Percentiles rank a stretch among this genome's conserved stretches.
Evolutionary conservation across 2,888 invertebrate genomes (phyloP).

Genomic region (Platynereis dumerilii): DNA sequence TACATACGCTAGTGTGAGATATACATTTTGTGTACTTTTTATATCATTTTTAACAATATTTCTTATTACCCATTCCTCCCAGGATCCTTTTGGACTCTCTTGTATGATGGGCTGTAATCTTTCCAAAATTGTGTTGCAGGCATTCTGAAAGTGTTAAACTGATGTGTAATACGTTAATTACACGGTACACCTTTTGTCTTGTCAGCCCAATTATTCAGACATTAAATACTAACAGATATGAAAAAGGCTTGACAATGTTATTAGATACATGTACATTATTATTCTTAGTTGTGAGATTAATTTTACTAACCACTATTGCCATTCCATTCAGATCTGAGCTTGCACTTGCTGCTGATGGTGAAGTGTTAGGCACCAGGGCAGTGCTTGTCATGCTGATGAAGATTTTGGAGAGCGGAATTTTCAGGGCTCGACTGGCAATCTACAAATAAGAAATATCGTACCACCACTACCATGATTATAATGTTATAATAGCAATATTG

Average conservation of each 20-base stretch:
- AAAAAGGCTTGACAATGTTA: too few species aligned
- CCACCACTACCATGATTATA: too few species aligned
- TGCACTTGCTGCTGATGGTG: slow-evolving; percentile 53
- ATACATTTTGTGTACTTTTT: too few species aligned
- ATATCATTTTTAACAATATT: too few species aligned
- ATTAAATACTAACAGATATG: too few species aligned
- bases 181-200: too few species aligned
- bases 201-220: too few species aligned
- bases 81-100: background rate
- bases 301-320: slow-evolving; percentile 44
- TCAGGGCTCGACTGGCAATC: slow-evolving; percentile 54
- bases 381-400: slow-evolving; percentile 55
- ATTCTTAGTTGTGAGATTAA: too few species aligned
- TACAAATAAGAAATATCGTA: slow-evolving; percentile 72
- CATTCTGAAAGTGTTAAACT: background rate
- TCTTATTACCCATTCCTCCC: background rate
- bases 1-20: too few species aligned
- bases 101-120: background rate
- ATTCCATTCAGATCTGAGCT: slow-evolving; percentile 57
- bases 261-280: too few species aligned
- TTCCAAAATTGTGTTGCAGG: background rate
- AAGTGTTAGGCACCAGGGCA: slow-evolving; percentile 55
- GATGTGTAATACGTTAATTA: too few species aligned
- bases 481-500: too few species aligned
- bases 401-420: slow-evolving; percentile 46